Base-by-base conservation (phyloP, 37 sponge, comb jelly and placozoan species). In the Hexactinellida sp. region DNA sequence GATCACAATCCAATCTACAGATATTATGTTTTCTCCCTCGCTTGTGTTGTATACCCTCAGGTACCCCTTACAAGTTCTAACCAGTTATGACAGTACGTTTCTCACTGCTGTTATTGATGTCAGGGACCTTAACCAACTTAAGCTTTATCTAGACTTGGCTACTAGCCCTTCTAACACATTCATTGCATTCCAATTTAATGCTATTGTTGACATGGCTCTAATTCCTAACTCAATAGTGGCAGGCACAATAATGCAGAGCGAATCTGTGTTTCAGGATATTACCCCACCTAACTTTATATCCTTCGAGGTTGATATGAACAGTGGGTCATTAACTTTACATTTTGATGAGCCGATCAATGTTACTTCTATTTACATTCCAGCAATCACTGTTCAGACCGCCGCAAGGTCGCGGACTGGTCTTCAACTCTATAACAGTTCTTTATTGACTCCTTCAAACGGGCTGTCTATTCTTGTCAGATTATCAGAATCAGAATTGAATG, bases 271-370 rank as follows among this genome's bases (percentile, higher is more conserved):
- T 3, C 85, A 82, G 39, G 95, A 95, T 54, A 25, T 24, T 37
- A 88, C 91, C 0, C 37, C 37, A 24, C 95, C 95, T 39, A 55
- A 47, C 5, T 83, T 95, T 30, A 37, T 5, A 0, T 1, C 34
- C 0, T 95, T 95, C 82, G 71, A 21, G 36, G 93, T 95, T 0
- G 93, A 95, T 39, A 36, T 95, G 52, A 92, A 95, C 86, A 82
- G 87, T 55, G 92, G 89, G 0, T 54, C 21, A 1, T 9, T 95
- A 21, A 88, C 54, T 0, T 88, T 95, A 0, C 54, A 52, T 34
- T 95, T 95, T 82, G 87, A 90, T 83, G 96, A 95, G 82, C 90
- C 91, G 28, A 91, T 95, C 37, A 93, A 93, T 83, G 54, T 88
- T 0, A 47, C 47, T 32, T 89, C 90, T 36, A 88, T 93, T 19